Evolutionary conservation across 2,888 invertebrate genomes (phyloP), one percentile per base, ranked within the genome.

Genomic region (Noctua pronuba): DNA sequence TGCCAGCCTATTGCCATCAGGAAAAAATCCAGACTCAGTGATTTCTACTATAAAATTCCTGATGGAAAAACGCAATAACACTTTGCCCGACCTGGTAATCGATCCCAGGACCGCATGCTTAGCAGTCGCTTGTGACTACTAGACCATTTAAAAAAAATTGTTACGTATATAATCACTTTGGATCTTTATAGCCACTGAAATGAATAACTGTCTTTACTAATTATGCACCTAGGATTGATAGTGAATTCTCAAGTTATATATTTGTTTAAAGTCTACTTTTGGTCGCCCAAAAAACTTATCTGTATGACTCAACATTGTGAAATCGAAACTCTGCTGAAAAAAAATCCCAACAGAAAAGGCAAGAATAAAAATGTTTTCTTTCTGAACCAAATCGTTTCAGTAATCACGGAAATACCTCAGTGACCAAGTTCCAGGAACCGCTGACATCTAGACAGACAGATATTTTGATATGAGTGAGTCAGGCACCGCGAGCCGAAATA

Each of bases 391-490:
- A 70, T 66, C 31, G 13, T 66, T 78, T 38, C 21, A 81, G 38
- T n/a, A 44, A 70, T 44, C 46, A n/a, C 81, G 71, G 80, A 82
- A 84, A 84, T 82, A 38, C 66, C 74, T 62, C 66, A 64, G 74
- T 67, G 49, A 55, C 67, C 52, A 82, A 84, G 35, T 67, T 70
- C 24, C 49, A 62, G 55, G 35, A 58, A 66, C 24, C 38, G 28
- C 64, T 75, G 75, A 75, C 77, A 87, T 65, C 28, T 68, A 75
- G 75, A 72, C 38, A 18, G 73, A 16, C 38, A 44, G 28, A 79
- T 86, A 87, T 86, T 87, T 87, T 74, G 77, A 77, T 77, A 69
- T 73, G 60, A 75, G 60, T 86, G 86, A 86, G 44, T 86, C 86
- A 87, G 55, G 21, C 35, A n/a, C 16, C 0, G 38, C 8, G 64